Base-by-base conservation (phyloP, 2,888 invertebrate species). In the Pollenia griseotomentosa region DNA sequence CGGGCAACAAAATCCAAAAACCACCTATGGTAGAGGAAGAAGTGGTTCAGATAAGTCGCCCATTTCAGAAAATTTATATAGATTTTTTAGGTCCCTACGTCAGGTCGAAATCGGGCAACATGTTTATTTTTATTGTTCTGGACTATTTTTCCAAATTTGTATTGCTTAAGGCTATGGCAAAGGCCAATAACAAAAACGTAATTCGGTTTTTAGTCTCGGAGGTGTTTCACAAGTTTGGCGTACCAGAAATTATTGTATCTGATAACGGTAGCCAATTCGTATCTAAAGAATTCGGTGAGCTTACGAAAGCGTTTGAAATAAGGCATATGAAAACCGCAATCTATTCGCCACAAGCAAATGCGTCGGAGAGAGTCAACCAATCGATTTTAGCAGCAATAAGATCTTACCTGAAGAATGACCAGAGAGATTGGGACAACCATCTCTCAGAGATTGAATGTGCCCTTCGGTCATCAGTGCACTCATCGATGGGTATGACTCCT, bases 111-210 rank as follows among this genome's bases (percentile, higher is more conserved):
- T 23, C 33, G 51, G 68, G 68, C 1, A 70, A 70, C 7, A 6
- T 10, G 2, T 70, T 53, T 7, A 70, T 70, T 4, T 70, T 70
- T 16, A 53, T 70, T 6, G 68, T 70, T 6, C n/a, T 61, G 6
- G 61, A 61, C 9, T 40, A 61, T n/a, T 40, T 61, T 6, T 23
- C 57, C 9, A 65, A 65, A 65, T 65, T 46, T 46, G 65, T 65
- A 0, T 10, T 65, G 0, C 11, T 65, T 2, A 65, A 65, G 11
- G 16, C 65, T 10, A 65, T 65, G 65, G 14, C 44, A 19, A 65
- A 65, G 10, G 65, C 65, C 6, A 70, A 70, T n/a, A 53, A 44
- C 40, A 68, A 53, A 68, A 68, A 68, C 12, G 68, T 68, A 0
- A 11, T 68, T 23, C 11, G 12, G 0, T 68, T 68, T 9, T n/a